phyloP scores from a whole-genome alignment of 2,888 invertebrate genomes.

The Orthosia gracilis region DNA sequence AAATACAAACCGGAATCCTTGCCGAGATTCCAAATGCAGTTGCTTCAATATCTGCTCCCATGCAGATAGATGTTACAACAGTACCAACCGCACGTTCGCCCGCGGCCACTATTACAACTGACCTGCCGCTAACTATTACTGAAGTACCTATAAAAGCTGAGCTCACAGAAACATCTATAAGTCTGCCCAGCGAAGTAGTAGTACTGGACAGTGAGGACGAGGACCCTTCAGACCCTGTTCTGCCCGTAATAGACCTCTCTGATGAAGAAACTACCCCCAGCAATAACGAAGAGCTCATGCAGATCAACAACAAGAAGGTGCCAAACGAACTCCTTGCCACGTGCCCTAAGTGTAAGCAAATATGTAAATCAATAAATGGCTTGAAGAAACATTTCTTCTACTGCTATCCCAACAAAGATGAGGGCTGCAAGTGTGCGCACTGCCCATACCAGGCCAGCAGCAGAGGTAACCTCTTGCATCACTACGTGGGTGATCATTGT shows the following conservation, averaged over 20 bases:
- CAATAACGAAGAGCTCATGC: constrained; percentile 5
- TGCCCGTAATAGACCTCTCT: constrained; percentile 72
- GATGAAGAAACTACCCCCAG: constrained; percentile 66
- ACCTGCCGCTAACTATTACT: background rate
- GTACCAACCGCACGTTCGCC: constrained; percentile 10
- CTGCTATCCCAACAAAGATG: constrained; percentile 62
- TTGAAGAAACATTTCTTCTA: constrained; percentile 75
- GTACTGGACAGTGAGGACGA: constrained; percentile 87
- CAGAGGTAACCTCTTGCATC: constrained; percentile 68
- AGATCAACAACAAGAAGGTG: constrained; percentile 34
- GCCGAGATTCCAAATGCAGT: background rate
- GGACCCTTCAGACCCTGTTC: constrained; percentile 31
- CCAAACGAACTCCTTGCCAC: constrained; percentile 61
- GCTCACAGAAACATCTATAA: constrained; percentile 50
- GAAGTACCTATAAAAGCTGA: constrained; percentile 72
- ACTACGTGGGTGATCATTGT: constrained; percentile 70
- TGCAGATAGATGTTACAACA: background rate
- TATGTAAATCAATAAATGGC: constrained; percentile 60
- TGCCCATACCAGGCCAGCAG: constrained; percentile 41
- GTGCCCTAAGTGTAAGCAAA: constrained; percentile 75
- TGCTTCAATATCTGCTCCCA: background rate
- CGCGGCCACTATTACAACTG: constrained; percentile 3
- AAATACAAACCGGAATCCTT: background rate
- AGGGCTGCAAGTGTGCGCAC: constrained; percentile 55
- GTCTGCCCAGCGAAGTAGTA: constrained; percentile 63